Evolutionary conservation across 2,113 vertebrate species (phyloP).

Genomic region (Saguinus midas): DNA sequence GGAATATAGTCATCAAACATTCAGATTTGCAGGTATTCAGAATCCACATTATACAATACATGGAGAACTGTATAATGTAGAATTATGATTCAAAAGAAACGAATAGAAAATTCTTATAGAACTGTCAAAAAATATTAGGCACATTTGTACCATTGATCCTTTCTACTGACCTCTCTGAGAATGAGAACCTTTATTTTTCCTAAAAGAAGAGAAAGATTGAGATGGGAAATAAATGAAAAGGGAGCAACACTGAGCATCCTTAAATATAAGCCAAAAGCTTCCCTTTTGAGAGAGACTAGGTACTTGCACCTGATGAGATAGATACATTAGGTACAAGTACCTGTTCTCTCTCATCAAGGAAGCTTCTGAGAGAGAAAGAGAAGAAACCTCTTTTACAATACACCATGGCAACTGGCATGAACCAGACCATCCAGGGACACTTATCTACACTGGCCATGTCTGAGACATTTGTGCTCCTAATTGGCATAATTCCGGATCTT

Average conservation of each 20-base stretch:
- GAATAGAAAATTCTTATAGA: neutral
- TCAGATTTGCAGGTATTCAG: neutral
- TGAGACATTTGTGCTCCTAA: neutral
- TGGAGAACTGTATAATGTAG: too few species aligned
- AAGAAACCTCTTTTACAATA: too few species aligned
- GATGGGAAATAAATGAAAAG: neutral
- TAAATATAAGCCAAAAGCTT: neutral
- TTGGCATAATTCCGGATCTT: neutral
- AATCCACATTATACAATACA: neutral
- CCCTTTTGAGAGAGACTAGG: neutral
- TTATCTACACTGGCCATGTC: neutral
- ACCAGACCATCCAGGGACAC: neutral
- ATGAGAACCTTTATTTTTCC: neutral
- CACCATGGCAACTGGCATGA: neutral
- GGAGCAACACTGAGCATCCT: neutral
- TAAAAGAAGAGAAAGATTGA: neutral
- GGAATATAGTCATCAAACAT: neutral
- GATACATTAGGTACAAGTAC: too few species aligned
- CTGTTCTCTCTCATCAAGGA: too few species aligned
- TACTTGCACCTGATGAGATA: neutral
- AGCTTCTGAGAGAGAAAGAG: too few species aligned
- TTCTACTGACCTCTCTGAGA: neutral
- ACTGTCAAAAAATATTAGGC: neutral
- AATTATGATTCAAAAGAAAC: neutral
- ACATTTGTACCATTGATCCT: neutral